Evolutionary conservation across 2,888 invertebrate species (phyloP).

Genomic region (Eustalomyia histrio): DNA sequence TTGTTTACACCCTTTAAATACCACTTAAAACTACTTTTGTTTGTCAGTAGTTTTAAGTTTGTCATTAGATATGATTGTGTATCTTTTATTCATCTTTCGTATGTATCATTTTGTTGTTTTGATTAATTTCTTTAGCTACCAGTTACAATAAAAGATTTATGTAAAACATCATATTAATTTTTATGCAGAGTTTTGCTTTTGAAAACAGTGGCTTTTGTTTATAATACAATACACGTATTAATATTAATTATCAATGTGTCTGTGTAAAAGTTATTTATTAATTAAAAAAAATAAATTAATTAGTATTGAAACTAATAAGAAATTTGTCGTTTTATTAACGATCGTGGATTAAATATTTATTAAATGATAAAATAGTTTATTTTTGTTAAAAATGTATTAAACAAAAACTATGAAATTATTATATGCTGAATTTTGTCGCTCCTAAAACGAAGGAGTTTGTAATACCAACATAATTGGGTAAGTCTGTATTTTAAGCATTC

Average conservation of each 20-base stretch:
- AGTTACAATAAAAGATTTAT: constrained; percentile 33
- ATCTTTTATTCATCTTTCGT: constrained; percentile 1
- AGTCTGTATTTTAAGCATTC: background rate
- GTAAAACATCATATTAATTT: constrained; percentile 3
- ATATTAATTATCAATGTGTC: background rate
- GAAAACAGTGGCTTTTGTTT: background rate
- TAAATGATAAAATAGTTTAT: background rate
- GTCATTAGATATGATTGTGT: constrained; percentile 1
- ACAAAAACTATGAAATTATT: background rate
- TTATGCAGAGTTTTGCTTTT: background rate
- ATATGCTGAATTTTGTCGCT: background rate
- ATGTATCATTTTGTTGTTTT: constrained; percentile 18
- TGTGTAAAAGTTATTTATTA: constrained; percentile 7
- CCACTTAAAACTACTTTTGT: constrained; percentile 7
- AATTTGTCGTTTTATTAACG: background rate
- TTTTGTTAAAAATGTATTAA: background rate
- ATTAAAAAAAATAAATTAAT: constrained; percentile 9
- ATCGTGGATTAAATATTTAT: background rate
- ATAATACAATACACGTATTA: background rate
- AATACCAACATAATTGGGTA: background rate
- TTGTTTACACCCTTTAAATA: background rate
- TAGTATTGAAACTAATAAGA: background rate
- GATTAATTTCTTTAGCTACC: constrained; percentile 58
- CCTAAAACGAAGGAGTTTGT: background rate
- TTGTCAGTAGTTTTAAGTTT: constrained; percentile 10